Evolutionary conservation across 2,113 vertebrate species (phyloP), one percentile per base, ranked within the genome.

Genomic region (Cynocephalus volans): DNA sequence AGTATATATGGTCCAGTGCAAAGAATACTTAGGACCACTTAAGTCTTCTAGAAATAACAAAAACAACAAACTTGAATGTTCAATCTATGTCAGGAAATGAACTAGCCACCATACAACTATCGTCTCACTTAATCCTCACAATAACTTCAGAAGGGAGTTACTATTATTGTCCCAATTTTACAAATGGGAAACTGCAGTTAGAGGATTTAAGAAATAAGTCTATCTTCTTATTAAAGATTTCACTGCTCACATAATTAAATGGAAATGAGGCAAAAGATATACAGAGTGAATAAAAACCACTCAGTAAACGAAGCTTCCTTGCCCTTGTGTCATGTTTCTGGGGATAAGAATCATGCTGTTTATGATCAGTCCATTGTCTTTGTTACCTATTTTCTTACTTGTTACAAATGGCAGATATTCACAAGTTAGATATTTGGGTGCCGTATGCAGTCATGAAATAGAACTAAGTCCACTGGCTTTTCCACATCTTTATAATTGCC

Each of bases 11-110:
- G 76, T 54, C 9, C 7, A 48, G 7, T 24, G 26, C 11, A 80
- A 92, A 72, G 41, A 75, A 56, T 67, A 93, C 50, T 88, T 54
- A 56, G 9, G 75, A 79, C 31, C 19, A 48, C 10, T 52, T 45
- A 84, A 80, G 13, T 19, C 65, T 90, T 90, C 48, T 33, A 85
- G 54, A 95, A 85, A 96, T 76, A 88, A 13, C 65, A 56, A 70
- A 81, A 72, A 56, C n/a, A 93, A 58, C 18, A 77, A 80, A 65
- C 56, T 4, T 75, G 19, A 92, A 56, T 41, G 6, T 62, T 93
- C 15, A 58, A 23, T 60, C 6, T 85, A 10, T 50, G 10, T 65
- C 28, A 77, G 33, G 33, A 3, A 36, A 41, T 62, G 15, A 86
- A 75, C 50, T n/a, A 82, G 62, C 5, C 1, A 67, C 4, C 13